Conservation (phyloP, 1,140 invertebrate genomes). For the Euura lappo region DNA sequence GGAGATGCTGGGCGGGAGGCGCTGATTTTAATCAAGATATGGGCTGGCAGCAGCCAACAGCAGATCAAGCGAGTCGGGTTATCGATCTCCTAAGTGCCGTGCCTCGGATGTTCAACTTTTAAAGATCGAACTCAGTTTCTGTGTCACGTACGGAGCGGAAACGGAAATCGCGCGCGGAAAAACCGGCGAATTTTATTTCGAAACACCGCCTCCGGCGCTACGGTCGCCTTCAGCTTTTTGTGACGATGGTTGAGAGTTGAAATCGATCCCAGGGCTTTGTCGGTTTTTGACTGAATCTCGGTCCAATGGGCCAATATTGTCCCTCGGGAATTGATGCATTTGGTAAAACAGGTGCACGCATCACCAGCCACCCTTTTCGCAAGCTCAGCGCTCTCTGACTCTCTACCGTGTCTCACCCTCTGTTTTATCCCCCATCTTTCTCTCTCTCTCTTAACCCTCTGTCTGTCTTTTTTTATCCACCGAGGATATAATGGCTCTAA, state of each 20-base stretch:
- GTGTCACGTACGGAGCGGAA: too few species aligned
- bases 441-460: not conserved
- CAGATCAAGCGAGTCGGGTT: slow-evolving; percentile 52
- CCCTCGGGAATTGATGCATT: slow-evolving; percentile 52
- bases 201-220: too few species aligned
- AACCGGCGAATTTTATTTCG: too few species aligned
- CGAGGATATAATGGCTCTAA: slow-evolving; percentile 53
- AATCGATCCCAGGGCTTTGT: too few species aligned
- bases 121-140: too few species aligned
- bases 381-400: slow-evolving; percentile 51
- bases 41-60: slow-evolving; percentile 52
- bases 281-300: too few species aligned
- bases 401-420: slow-evolving; percentile 3
- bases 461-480: slow-evolving; percentile 16
- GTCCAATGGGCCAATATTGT: not conserved
- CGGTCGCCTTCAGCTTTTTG: too few species aligned
- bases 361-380: slow-evolving; percentile 60
- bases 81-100: slow-evolving; percentile 56
- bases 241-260: too few species aligned
- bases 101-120: not conserved
- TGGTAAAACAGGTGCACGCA: slow-evolving; percentile 56
- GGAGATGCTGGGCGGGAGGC: slow-evolving; percentile 27
- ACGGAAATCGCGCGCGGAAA: too few species aligned
- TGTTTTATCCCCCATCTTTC: slow-evolving; percentile 10
- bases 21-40: slow-evolving; percentile 64